Evolutionary conservation across 1,140 invertebrate genomes (phyloP), one percentile per base, ranked within the genome.

Genomic region (Rhyacophila brunnea): DNA sequence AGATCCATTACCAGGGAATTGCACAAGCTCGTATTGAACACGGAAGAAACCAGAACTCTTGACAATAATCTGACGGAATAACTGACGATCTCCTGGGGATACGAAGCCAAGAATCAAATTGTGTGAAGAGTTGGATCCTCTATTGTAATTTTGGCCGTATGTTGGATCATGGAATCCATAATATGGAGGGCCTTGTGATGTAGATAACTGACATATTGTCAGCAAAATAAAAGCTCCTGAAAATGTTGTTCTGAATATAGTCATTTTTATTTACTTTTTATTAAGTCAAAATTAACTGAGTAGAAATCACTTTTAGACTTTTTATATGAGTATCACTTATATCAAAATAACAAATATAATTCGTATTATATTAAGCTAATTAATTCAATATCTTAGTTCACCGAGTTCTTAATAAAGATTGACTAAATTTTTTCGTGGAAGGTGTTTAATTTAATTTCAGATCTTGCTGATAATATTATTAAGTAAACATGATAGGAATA

Each of bases 31-130:
- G 0, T 66, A 67, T 0, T 73, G 61, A 0, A 79, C 60, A 17
- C 71, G 71, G 62, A 74, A 49, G 42, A 74, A 73, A 0, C 66
- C 64, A 0, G 78, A 77, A 17, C 71, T 67, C 40, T 76, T 70
- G 3, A 57, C 57, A 4, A 74, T 52, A 10, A 73, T 66, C n/a
- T 69, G 58, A 0, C 68, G 54, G 2, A 67, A 47, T 1, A 75
- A 28, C 35, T 69, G 69, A 19, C 23, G 58, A 36, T 74, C 72
- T 1, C 46, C 54, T 1, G 47, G 23, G 23, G 2, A 52, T 1
- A 54, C 35, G 2, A 15, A 9, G 3, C 63, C 63, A 6, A 58
- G 42, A 5, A 55, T 23, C 13, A 58, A 46, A 20, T 65, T 43
- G 45, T 65, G 63, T 9, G 56, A 59, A 1, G 7, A 34, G 32